phyloP scores from a whole-genome alignment of 1,140 invertebrate species.

The Mya arenaria region DNA sequence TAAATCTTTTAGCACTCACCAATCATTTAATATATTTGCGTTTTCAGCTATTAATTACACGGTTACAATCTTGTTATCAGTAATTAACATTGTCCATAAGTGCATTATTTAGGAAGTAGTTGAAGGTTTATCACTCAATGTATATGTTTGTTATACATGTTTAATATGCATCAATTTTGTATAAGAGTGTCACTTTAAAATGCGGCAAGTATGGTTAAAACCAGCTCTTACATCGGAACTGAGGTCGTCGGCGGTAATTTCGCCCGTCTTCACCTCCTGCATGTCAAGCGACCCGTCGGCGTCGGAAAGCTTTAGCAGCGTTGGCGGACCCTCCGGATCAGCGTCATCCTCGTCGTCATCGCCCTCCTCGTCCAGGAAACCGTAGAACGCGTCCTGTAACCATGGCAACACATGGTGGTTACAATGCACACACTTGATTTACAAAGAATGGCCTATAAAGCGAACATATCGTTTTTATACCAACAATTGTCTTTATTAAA shows the following conservation, averaged over 20 bases:
- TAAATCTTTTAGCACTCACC: too few relatives aligned
- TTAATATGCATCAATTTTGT: too few relatives aligned
- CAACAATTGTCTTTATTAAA: neutral
- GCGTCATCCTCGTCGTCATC: conserved; percentile 38
- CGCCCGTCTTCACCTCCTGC: conserved; percentile 26
- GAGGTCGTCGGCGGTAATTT: neutral
- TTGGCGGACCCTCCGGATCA: neutral
- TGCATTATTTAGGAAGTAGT: too few relatives aligned
- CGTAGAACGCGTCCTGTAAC: conserved; percentile 22
- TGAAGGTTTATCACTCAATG: too few relatives aligned
- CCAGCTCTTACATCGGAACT: neutral
- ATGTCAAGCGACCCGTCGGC: conserved; percentile 12
- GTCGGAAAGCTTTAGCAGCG: conserved; percentile 7
- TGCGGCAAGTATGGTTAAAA: too few relatives aligned
- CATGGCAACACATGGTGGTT: neutral
- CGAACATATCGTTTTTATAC: neutral
- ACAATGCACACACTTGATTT: neutral
- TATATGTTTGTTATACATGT: too few relatives aligned
- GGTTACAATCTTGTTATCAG: too few relatives aligned
- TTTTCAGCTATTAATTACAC: too few relatives aligned
- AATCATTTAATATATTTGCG: too few relatives aligned
- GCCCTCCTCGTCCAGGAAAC: conserved; percentile 22
- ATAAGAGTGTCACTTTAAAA: too few relatives aligned
- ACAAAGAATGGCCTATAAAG: neutral
- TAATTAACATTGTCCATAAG: too few relatives aligned